A percentile compares a stretch with the other conserved stretches of the same genome.
Conservation (phyloP, 92 coral and sea anemone species). For the Meandrina meandrites region DNA sequence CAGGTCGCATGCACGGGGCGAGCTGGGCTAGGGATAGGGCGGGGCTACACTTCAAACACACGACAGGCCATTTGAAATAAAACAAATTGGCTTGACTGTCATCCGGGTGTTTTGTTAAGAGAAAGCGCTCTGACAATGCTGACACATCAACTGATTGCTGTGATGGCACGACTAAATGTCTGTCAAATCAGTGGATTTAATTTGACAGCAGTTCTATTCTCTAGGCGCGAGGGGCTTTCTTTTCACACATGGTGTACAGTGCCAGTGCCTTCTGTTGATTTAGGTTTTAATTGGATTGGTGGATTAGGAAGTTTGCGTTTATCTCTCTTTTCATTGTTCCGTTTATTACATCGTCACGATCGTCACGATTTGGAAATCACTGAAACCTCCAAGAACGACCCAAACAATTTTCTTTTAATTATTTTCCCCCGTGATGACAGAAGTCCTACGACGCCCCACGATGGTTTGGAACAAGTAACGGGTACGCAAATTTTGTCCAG, state of each 20-base stretch:
- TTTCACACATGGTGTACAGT: conserved; percentile 70
- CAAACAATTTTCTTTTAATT: conserved; percentile 17
- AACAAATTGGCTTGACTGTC: conserved; percentile 86
- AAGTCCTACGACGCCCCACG: background rate
- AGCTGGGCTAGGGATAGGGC: conserved; percentile 70
- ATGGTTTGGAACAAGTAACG: background rate
- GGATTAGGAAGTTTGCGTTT: conserved; percentile 80
- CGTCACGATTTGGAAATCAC: conserved; percentile 57
- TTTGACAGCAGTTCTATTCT: conserved; percentile 74
- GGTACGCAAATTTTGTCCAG: background rate
- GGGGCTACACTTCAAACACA: conserved; percentile 80
- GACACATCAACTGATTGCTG: conserved; percentile 85
- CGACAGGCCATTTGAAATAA: conserved; percentile 86
- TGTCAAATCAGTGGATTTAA: conserved; percentile 70
- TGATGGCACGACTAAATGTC: conserved; percentile 65
- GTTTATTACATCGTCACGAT: conserved; percentile 66
- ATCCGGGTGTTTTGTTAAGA: conserved; percentile 83
- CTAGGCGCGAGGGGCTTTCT: conserved; percentile 50
- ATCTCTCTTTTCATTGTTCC: conserved; percentile 71
- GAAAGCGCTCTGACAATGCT: conserved; percentile 71
- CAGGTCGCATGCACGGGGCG: conserved; percentile 71
- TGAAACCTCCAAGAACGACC: conserved; percentile 14
- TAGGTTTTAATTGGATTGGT: conserved; percentile 80
- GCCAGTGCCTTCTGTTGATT: conserved; percentile 63
- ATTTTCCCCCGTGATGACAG: conserved; percentile 12